Conservation (phyloP, 2,888 invertebrate genomes). For the Athalia rosae region DNA sequence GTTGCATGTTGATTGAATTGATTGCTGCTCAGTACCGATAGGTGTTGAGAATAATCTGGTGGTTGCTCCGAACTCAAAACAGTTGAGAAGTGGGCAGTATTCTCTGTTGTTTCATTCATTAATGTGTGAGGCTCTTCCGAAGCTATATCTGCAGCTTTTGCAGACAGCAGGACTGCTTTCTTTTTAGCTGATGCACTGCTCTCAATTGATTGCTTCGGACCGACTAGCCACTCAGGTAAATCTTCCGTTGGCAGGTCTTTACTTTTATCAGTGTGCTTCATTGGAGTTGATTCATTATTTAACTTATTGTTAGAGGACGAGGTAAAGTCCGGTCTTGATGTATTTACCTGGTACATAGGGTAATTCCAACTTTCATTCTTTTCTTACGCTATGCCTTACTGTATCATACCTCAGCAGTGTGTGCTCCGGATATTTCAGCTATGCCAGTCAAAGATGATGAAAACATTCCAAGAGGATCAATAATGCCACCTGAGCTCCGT, state of each 20-base stretch:
- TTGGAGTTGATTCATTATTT: neutral
- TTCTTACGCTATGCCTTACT: neutral
- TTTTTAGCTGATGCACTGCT: slow-evolving; percentile 48
- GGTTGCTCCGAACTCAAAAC: slow-evolving; percentile 41
- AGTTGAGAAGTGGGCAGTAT: slow-evolving; percentile 40
- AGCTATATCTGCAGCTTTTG: neutral
- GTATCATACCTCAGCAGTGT: slow-evolving; percentile 29
- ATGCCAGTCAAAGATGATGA: slow-evolving; percentile 41
- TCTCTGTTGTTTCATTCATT: slow-evolving; percentile 25
- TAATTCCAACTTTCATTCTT: too few species aligned
- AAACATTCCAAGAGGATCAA: slow-evolving; percentile 66
- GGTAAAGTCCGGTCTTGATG: slow-evolving; percentile 48
- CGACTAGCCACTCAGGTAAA: slow-evolving; percentile 69
- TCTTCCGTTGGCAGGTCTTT: slow-evolving; percentile 51
- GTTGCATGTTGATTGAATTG: slow-evolving; percentile 66
- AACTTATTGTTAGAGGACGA: neutral
- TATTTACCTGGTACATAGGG: neutral
- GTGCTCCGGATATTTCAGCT: slow-evolving; percentile 12
- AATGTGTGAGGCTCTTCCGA: neutral
- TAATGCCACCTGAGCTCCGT: slow-evolving; percentile 57
- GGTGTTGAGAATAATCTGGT: slow-evolving; percentile 50
- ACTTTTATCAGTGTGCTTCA: slow-evolving; percentile 46
- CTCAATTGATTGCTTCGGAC: slow-evolving; percentile 55
- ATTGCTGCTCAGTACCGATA: slow-evolving; percentile 57
- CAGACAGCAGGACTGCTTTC: slow-evolving; percentile 6